Evolutionary conservation across 1,140 invertebrate genomes (phyloP).

Genomic region (Papilio xuthus): DNA sequence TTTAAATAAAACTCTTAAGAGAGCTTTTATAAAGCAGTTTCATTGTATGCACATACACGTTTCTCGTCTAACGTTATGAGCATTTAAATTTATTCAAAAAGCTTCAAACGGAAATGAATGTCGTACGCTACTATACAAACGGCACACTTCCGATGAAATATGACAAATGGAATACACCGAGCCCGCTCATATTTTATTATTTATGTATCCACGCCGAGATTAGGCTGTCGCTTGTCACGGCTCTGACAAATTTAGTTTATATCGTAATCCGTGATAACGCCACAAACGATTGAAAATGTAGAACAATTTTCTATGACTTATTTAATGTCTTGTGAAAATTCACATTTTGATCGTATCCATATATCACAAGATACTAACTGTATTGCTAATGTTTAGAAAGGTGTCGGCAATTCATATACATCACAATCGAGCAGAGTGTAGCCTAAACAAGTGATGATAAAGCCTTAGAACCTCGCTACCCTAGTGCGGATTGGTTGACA

Average conservation of each 20-base stretch:
- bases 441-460: too few species aligned
- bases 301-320: background rate
- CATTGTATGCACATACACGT: constrained; percentile 15
- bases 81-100: constrained; percentile 25
- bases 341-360: too few species aligned
- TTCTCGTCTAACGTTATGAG: constrained; percentile 12
- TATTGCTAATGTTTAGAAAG: too few species aligned
- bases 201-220: constrained; percentile 17
- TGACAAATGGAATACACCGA: constrained; percentile 18
- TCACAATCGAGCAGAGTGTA: too few species aligned
- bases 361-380: too few species aligned
- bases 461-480: too few species aligned
- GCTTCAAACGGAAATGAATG: constrained; percentile 20
- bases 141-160: constrained; percentile 21
- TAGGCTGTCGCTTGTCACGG: constrained; percentile 23
- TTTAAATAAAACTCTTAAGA: constrained; percentile 4
- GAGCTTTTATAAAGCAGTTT: background rate
- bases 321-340: background rate
- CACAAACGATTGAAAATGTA: background rate
- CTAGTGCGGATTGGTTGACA: too few species aligned
- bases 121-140: constrained; percentile 9
- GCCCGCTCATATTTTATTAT: constrained; percentile 18
- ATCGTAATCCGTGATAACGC: background rate
- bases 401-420: too few species aligned
- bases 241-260: constrained; percentile 17